Base-by-base conservation (phyloP, 2,113 vertebrate genomes). In the Gopherus flavomarginatus region DNA sequence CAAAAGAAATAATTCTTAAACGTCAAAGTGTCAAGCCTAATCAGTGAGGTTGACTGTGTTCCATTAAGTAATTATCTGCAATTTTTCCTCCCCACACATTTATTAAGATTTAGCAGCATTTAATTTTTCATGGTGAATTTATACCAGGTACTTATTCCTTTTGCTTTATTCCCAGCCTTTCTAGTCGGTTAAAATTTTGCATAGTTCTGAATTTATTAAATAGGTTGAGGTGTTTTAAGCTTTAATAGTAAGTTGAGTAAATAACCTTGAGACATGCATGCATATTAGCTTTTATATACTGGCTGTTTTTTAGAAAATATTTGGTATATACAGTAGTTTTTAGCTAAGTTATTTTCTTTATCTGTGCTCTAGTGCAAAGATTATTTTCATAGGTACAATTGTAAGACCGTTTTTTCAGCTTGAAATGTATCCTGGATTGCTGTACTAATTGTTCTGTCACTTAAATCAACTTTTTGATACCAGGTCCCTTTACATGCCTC, bases 1-100 rank as follows among this genome's bases (percentile, higher is more conserved):
- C 79, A n/a, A 87, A 95, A 87, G 81, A 96, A 97, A 86, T 85
- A 92, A 92, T 91, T 95, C 77, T 95, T 88, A 88, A 97, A 91
- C 52, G 56, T 85, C 57, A 35, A 89, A 80, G 83, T 95, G 91
- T 80, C 88, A 59, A 82, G 92, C 27, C 79, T 87, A 88, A 94
- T 95, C 78, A 94, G 78, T 56, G 54, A 84, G 53, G 53, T 86
- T 89, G 89, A 42, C 72, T 54, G 27, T 79, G 57, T 27, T 95
- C 29, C 29, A 22, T 94, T 80, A 95, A 93, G 92, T 91, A 83
- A 94, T 96, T 96, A 94, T 86, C 53, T 14, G 24, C 65, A 94
- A 94, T 90, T 92, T 90, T 92, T 94, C 59, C 19, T 38, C 65
- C 65, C 19, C 65, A 38, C 65, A 22, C 89, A 94, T 95, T 96